Percentiles rank a stretch among this genome's conserved stretches.
phyloP scores from a whole-genome alignment of 2,888 invertebrate species.

The Vesta saturnalis region DNA sequence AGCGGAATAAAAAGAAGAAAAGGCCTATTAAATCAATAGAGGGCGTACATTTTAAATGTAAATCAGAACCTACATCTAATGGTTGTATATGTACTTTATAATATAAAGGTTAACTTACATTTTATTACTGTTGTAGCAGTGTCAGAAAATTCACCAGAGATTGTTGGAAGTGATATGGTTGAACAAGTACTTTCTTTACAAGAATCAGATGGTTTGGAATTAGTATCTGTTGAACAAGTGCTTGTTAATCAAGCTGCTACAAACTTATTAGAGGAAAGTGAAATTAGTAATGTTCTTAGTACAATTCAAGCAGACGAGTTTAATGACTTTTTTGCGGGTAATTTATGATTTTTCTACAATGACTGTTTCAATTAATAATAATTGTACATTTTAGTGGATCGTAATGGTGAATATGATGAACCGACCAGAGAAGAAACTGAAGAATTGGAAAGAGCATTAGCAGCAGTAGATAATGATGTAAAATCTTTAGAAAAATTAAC shows the following conservation, averaged over 20 bases:
- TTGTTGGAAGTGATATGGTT: conserved; percentile 61
- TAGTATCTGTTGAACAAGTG: conserved; percentile 63
- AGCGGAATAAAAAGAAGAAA: conserved; percentile 66
- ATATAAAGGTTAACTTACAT: not conserved
- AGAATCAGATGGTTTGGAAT: conserved; percentile 69
- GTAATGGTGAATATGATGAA: conserved; percentile 76
- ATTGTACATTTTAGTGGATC: conserved; percentile 65
- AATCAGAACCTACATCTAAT: conserved; percentile 14
- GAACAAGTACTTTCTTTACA: conserved; percentile 67
- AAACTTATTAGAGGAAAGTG: conserved; percentile 75
- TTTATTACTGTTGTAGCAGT: conserved; percentile 31
- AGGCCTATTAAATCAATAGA: conserved; percentile 49
- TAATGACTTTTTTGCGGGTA: conserved; percentile 82
- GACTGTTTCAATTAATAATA: not conserved
- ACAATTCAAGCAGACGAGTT: conserved; percentile 84
- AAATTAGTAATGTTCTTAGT: conserved; percentile 81
- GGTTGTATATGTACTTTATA: conserved; percentile 16
- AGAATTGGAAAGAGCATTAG: conserved; percentile 86
- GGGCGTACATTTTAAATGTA: conserved; percentile 40
- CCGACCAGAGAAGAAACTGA: conserved; percentile 85
- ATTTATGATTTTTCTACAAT: not conserved
- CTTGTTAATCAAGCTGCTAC: conserved; percentile 74
- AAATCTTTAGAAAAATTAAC: conserved; percentile 76
- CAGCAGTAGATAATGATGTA: conserved; percentile 79
- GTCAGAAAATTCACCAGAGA: conserved; percentile 51